Evolutionary conservation across 1,140 invertebrate genomes (phyloP), one percentile per base, ranked within the genome.

Genomic region (Chlorops oryzae): DNA sequence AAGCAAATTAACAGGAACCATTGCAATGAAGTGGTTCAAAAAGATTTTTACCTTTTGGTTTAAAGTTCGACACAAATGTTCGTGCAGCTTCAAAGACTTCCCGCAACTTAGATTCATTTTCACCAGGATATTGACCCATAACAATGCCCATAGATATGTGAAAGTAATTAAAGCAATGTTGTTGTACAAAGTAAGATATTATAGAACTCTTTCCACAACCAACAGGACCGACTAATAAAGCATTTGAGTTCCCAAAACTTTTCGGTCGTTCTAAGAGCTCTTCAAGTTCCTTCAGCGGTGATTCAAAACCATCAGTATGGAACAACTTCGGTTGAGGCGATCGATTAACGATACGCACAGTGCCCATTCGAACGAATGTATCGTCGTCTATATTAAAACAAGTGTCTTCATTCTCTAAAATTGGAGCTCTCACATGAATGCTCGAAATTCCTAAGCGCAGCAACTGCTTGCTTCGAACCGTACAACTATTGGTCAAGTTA

Each of bases 81-180:
- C 59, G 43, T 7, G 72, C 74, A 32, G 71, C 55, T 3, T 69
- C 47, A 54, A 78, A 77, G 21, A 74, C 61, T 32, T 59, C 58
- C 4, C 65, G 55, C 5, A 78, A 51, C 17, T 59, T 52, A 6
- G 53, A 43, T 59, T 78, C 76, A 4, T 74, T 69, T 56, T 73
- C 73, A 12, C 76, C 77, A 3, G 75, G 74, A 55, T 69, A 55
- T 2, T 70, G 54, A 20, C 59, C 53, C 21, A 68, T n/a, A 9
- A 66, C 52, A 24, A 65, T 56, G 4, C 55, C 52, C 3, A 62
- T 54, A 17, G 56, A 55, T 3, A 70, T 56, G 18, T 58, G 54
- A 35, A 66, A 70, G 9, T 54, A 60, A 39, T 61, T 70, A 42
- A 53, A 65, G 5, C 5, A 37, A 28, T 64, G 34, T 3, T 54